These are phyloP conservation scores for Monarcha castaneiventris DNA, from an alignment of 2,113 vertebrate genomes.

Conservation along the genomic window DNA sequence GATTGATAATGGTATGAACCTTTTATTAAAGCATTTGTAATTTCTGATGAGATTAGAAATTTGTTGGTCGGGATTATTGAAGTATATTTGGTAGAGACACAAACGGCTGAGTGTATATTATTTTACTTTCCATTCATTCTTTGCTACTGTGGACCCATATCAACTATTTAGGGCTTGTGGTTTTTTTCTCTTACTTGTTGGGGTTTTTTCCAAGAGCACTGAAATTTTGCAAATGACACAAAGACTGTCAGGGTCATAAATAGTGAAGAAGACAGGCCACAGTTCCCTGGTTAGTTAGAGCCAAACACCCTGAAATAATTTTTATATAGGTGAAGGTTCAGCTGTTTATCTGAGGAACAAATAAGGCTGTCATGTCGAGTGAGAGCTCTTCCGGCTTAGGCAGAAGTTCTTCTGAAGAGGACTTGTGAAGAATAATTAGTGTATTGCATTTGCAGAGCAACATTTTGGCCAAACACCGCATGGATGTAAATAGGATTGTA, in stretches of 20 bases:
- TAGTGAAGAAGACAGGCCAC: neutral
- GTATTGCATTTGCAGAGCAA: neutral
- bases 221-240: neutral
- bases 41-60: neutral
- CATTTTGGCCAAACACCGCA: neutral
- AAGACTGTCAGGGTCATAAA: neutral
- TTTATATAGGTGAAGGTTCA: neutral
- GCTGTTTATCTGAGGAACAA: neutral
- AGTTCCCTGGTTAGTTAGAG: neutral
- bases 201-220: accelerated
- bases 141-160: neutral
- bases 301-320: neutral
- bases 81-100: neutral
- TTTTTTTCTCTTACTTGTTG: neutral
- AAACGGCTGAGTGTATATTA: neutral
- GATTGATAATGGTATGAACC: neutral
- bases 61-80: neutral
- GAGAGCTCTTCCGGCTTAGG: neutral
- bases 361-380: neutral
- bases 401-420: neutral
- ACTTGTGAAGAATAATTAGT: neutral
- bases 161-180: neutral
- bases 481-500: neutral
- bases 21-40: neutral
- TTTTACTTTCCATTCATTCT: neutral